phyloP scores from a whole-genome alignment of 1,140 invertebrate genomes.

The Pararge aegeria region DNA sequence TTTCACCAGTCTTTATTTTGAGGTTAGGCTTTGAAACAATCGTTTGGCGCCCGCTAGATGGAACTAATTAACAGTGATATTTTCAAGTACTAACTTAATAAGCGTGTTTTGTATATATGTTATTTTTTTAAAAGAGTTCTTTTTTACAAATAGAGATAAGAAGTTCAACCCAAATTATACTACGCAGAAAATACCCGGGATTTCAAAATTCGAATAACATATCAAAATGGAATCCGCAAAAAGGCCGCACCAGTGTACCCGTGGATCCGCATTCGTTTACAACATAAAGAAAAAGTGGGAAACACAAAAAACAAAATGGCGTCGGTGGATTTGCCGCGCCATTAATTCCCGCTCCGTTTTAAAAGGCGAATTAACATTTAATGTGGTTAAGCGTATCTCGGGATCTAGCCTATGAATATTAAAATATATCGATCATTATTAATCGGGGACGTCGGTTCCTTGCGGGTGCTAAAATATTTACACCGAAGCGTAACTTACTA shows the following conservation, averaged over 20 bases:
- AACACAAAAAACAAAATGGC: constrained; percentile 30
- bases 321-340: constrained; percentile 35
- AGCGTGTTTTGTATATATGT: too few species aligned
- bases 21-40: too few species aligned
- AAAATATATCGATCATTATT: constrained; percentile 41
- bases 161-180: too few species aligned
- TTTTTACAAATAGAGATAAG: too few species aligned
- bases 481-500: constrained; percentile 11
- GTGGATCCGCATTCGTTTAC: constrained; percentile 28
- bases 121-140: too few species aligned
- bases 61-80: too few species aligned
- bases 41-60: too few species aligned
- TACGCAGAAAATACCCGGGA: not conserved
- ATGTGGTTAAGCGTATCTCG: constrained; percentile 40
- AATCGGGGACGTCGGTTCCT: constrained; percentile 20
- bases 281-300: constrained; percentile 19
- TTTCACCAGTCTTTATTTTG: too few species aligned
- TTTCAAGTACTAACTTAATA: too few species aligned
- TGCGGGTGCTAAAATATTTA: not conserved
- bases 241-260: constrained; percentile 19
- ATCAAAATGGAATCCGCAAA: constrained; percentile 30
- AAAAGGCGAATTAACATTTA: constrained; percentile 41
- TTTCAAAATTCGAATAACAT: constrained; percentile 8
- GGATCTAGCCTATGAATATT: constrained; percentile 42
- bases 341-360: constrained; percentile 35